Evolutionary conservation across 2,888 invertebrate species (phyloP), one percentile per base, ranked within the genome.

Genomic region (Linnaemya vulpina): DNA sequence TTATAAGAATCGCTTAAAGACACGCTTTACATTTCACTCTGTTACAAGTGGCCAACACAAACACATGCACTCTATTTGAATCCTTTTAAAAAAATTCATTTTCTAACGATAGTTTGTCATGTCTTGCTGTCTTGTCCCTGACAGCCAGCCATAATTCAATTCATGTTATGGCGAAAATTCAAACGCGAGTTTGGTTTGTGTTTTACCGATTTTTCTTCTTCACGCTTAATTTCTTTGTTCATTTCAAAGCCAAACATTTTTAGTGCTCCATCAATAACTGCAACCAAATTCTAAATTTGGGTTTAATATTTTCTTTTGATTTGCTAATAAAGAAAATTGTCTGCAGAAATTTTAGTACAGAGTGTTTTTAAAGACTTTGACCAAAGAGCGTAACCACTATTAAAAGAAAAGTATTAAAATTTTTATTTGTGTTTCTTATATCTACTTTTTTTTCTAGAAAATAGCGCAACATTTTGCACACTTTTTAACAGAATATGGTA

Each of bases 121-220:
- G 82, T 83, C 82, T 71, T 71, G 40, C 65, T 83, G 76, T 71
- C 82, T 83, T 83, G 65, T 3, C 58, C 88, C 87, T 88, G 85
- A 87, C 89, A 88, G 84, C 87, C 82, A 71, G 86, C 87, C 80
- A 87, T 88, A 87, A 87, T 88, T 87, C 88, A 89, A 87, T 84
- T 86, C 86, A 77, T 84, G 87, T 86, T 82, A 77, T 84, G 78
- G 86, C 68, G 71, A 83, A 77, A 71, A 83, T 51, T 77, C 51
- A 83, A 77, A 83, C 76, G 76, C 77, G 82, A 83, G 65, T 22
- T 65, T 60, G 35, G 30, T 83, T 30, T 58, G 82, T 77, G 65
- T 65, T 30, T 30, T 65, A 55, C 58, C 43, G 15, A 22, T 17
- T 20, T 55, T 76, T 71, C n/a, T n/a, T n/a, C n/a, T n/a, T 65